Evolutionary conservation across 2,888 invertebrate species (phyloP), one percentile per base, ranked within the genome.

Genomic region (Drosophila cyrtoloma): DNA sequence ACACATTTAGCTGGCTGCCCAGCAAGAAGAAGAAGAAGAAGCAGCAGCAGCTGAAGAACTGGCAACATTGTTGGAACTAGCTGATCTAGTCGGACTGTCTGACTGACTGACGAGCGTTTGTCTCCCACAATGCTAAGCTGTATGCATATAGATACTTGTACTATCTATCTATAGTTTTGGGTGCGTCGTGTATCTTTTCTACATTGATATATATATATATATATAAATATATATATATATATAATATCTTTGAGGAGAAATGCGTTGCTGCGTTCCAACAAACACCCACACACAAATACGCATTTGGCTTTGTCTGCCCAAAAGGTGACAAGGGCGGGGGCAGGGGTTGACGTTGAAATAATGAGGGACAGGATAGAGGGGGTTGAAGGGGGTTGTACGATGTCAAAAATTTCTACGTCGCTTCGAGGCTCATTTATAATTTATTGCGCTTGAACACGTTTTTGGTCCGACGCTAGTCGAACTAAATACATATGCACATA

Each of bases 361-460:
- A 47, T 26, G 22, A n/a, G 39, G 28, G 22, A 35, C 47, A 47
- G 52, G 44, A 22, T 42, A 32, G 12, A 39, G 28, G 61, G 60
- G 42, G 50, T 44, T 37, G 37, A 19, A 7, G 19, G 58, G 79
- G 39, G 28, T 37, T 53, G 75, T 51, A 30, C n/a, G 52, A 64
- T 77, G 81, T 71, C 81, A 71, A 77, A 73, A 79, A 78, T 86
- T 86, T 79, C 22, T 9, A 47, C 75, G 76, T 76, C 69, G 75
- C 82, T 76, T 75, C 70, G 75, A 47, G 87, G 85, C 79, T 84
- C 87, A 84, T 84, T 87, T 85, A 85, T 91, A 89, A 89, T 88
- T 88, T 89, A 91, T 88, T 81, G 88, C 77, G 91, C 88, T 85
- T 78, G 88, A 91, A 88, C 86, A 87, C 86, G 88, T 89, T 87